Evolutionary conservation across 2,113 vertebrate species (phyloP).

Genomic region (Myanophis thanlyinensis): DNA sequence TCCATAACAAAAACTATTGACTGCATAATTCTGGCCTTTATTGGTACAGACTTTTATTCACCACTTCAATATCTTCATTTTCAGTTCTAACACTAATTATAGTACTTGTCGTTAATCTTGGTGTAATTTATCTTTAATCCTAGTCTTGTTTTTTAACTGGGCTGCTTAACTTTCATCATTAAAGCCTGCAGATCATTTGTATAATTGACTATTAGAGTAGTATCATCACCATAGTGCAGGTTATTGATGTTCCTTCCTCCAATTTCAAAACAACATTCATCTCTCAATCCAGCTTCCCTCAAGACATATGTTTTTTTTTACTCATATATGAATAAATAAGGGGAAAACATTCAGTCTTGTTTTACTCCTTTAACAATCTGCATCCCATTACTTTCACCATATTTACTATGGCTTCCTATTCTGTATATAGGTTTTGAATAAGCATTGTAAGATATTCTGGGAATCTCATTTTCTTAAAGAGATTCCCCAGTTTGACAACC

Average conservation of each 20-base stretch:
- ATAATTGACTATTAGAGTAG: not conserved
- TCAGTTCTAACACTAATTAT: not conserved
- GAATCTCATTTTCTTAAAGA: not conserved
- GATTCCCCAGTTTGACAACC: not conserved
- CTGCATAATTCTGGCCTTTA: not conserved
- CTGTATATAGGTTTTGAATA: not conserved
- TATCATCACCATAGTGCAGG: not conserved
- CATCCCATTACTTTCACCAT: not conserved
- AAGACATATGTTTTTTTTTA: not conserved
- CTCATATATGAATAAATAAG: not conserved
- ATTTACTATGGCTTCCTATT: not conserved
- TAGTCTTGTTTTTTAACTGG: not conserved
- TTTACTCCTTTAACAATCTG: not conserved
- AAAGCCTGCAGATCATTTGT: not conserved
- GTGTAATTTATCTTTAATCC: not conserved
- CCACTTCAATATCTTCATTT: not conserved
- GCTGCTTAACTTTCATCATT: not conserved
- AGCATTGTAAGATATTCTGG: not conserved
- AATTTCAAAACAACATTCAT: not conserved
- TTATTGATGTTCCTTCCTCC: not conserved
- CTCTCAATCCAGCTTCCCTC: not conserved
- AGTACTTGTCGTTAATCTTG: not conserved
- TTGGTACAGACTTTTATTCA: not conserved
- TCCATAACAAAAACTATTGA: not conserved
- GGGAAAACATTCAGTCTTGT: not conserved